Evolutionary conservation across 2,797 vertebrate species (phyloP), one percentile per base, ranked within the genome.

Genomic region (Rhadinocentrus ornatus): DNA sequence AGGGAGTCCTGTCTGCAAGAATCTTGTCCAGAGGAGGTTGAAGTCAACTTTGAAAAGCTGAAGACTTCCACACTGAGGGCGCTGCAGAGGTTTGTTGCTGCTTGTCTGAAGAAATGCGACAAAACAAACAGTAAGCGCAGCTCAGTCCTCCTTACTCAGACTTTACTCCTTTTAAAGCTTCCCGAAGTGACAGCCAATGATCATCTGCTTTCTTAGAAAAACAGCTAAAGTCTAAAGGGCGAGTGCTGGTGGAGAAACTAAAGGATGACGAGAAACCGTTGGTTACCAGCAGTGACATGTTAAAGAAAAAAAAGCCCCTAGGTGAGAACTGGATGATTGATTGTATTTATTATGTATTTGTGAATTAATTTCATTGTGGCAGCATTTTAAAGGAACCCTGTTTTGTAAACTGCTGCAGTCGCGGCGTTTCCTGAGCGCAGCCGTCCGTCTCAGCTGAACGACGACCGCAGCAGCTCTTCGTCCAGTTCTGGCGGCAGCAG

Each of bases 11-110:
- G 86, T 13, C 69, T 96, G 73, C 92, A 73, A 54, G 85, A 91
- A 61, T 93, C 92, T 13, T 87, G 90, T 81, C 92, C 91, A 2
- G 91, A 96, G 46, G 95, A 97, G 71, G 90, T 97, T 29, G 96
- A 97, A 90, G 95, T 98, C 56, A 96, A 98, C 87, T 95, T 98
- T 79, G 96, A 97, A 86, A 91, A 84, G 13, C 94, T 98, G 65
- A 96, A 96, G 90, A 80, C 94, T 54, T 95, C 96, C 48, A 97
- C 97, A 0, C 90, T 97, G 22, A 93, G 95, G 91, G 93, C 95
- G 62, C 81, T 99, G 72, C 92, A 97, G 90, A 94, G 83, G 78
- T 98, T 96, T 0, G 96, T 96, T 24, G 85, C 92, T 34, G 80
- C 74, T 0, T 96, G 94, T 89, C 92, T 97, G 63, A 94, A 66